These are phyloP conservation scores for Tupaia chinensis DNA, from an alignment of 2,113 vertebrate genomes.

Conservation along the genomic window DNA sequence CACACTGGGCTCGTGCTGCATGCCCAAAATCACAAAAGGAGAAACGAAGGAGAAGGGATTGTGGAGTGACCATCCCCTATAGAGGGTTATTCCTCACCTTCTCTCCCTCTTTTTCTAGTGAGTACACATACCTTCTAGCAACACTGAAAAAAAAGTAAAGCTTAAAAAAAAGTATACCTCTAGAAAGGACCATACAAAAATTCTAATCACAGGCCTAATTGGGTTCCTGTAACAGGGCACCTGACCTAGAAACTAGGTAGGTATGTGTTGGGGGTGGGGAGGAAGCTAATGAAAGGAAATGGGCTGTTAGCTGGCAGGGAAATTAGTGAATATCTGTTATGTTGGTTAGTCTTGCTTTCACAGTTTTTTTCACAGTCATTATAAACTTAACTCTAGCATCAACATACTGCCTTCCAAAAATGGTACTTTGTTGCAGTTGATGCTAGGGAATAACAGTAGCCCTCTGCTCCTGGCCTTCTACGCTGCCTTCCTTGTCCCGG, in stretches of 20 bases:
- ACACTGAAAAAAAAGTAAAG: too few species aligned
- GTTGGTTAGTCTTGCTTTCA: neutral
- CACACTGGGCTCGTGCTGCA: too few species aligned
- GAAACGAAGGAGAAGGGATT: too few species aligned
- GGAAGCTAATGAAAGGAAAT: neutral
- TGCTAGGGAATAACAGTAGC: neutral
- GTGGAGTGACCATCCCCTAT: too few species aligned
- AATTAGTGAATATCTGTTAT: neutral
- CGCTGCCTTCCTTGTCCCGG: neutral
- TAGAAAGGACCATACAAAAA: conserved; percentile 15
- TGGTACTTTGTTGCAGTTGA: neutral
- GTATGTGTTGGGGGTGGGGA: neutral
- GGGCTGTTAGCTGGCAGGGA: neutral
- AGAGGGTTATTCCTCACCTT: too few species aligned
- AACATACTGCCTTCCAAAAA: neutral
- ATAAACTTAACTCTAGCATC: neutral
- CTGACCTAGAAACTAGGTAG: neutral
- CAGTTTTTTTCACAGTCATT: neutral
- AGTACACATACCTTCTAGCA: too few species aligned
- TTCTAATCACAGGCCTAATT: neutral
- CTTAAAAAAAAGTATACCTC: neutral
- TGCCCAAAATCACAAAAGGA: too few species aligned
- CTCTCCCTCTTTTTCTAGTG: too few species aligned
- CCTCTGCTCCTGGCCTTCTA: neutral
- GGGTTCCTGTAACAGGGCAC: neutral